Conservation (phyloP, 2,113 vertebrate species). For the Pangasianodon gigas region DNA sequence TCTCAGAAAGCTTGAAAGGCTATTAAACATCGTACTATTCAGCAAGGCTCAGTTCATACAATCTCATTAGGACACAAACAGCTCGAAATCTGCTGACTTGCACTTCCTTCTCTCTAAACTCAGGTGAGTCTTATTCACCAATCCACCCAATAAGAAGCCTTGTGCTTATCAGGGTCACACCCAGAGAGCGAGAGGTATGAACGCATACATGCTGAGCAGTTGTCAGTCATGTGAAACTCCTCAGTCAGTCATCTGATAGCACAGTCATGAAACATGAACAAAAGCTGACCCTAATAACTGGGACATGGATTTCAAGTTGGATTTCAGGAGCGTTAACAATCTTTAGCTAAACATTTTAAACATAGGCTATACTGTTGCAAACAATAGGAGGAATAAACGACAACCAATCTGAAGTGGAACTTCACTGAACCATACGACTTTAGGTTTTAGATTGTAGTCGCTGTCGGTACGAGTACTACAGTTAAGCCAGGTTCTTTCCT, state of each 20-base stretch:
- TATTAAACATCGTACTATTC: background rate
- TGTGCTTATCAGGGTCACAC: background rate
- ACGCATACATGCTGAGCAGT: background rate
- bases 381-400: background rate
- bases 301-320: background rate
- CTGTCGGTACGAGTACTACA: background rate
- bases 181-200: background rate
- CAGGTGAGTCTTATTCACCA: background rate
- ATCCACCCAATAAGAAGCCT: conserved; percentile 8
- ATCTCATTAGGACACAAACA: background rate
- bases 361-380: no score
- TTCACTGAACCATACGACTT: background rate
- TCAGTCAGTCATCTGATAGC: conserved; percentile 26
- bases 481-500: background rate
- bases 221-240: conserved; percentile 39
- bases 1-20: background rate
- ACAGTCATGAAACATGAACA: background rate
- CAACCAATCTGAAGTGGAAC: background rate
- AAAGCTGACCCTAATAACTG: background rate
- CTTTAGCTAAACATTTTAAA: background rate
- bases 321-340: background rate
- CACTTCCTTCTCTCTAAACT: background rate
- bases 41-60: background rate
- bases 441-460: no score
- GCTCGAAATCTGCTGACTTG: background rate